These are phyloP conservation scores for Cantharis nigra DNA, from an alignment of 2,888 invertebrate species.

Conservation along the genomic window DNA sequence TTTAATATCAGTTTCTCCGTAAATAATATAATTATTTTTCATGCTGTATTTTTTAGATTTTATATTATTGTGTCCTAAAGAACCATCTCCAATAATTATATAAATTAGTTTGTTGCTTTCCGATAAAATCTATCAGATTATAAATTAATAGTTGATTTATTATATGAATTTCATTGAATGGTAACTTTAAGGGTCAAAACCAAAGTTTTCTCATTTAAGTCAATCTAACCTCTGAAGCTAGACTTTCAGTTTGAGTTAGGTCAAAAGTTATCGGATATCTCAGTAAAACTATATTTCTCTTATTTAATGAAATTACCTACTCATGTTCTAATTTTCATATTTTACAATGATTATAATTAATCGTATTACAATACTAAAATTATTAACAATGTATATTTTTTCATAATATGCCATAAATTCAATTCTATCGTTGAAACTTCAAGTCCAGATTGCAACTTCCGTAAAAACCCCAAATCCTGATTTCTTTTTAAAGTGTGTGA, in stretches of 20 bases:
- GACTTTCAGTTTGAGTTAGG: slow-evolving; percentile 21
- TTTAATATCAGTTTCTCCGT: neutral
- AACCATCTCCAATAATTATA: neutral
- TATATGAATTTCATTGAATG: neutral
- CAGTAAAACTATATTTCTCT: neutral
- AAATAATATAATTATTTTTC: neutral
- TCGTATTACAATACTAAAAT: neutral
- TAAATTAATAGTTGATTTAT: neutral
- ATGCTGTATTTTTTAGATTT: neutral
- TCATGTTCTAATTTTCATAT: neutral
- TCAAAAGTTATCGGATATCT: neutral
- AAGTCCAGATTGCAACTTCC: neutral
- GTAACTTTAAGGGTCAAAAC: neutral
- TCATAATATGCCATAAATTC: neutral
- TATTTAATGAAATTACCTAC: neutral
- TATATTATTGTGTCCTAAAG: neutral
- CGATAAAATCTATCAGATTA: neutral
- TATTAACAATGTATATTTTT: neutral
- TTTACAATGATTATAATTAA: neutral
- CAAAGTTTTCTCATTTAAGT: slow-evolving; percentile 14
- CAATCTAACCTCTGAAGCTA: slow-evolving; percentile 1
- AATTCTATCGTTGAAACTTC: neutral
- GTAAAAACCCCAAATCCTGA: neutral
- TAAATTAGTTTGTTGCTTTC: neutral
- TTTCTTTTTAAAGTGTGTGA: neutral